Evolutionary conservation across 2,797 vertebrate genomes (phyloP), one percentile per base, ranked within the genome.

Genomic region (Fratercula arctica): DNA sequence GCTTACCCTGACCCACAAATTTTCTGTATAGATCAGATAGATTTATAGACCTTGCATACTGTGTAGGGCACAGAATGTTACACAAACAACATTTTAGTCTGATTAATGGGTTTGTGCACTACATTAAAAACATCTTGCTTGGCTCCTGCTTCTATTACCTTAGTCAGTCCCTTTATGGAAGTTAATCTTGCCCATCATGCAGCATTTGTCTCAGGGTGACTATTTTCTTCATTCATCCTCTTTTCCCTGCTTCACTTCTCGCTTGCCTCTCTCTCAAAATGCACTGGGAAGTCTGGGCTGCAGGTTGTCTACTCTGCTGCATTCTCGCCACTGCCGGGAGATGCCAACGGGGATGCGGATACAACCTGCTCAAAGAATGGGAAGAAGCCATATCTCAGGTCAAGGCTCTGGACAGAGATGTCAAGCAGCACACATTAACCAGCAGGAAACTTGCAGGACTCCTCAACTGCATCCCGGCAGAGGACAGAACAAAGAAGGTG

Each of bases 101-200:
- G 94, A 95, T 96, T 84, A 92, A 90, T 96, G 57, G 43, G 76
- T 93, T 95, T 95, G 63, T 95, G 91, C 26, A 90, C 51, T 60
- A 87, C 46, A 88, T 95, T 96, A 93, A 87, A 90, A 89, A 95
- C 37, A 66, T 37, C 78, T 92, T 86, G 74, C 89, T 90, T 78
- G 45, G 56, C 57, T 95, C 33, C 31, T 61, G 24, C 61, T 88
- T 89, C 73, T 94, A n/a, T 84, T 96, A 93, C 70, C 80, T 92
- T 66, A 83, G 31, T 87, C 69, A 75, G 19, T 85, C 87, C 48
- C 90, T 92, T 90, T 87, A 95, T 33, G 6, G 53, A 85, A 90
- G 46, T 89, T 96, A 94, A 96, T 96, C 79, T 95, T 73, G 51
- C 54, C 81, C 43, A 77, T 76, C 80, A 70, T 85, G 89, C 85